Percentiles rank a stretch among this genome's conserved stretches.
Evolutionary conservation across 2,113 vertebrate species (phyloP).

Genomic region (Oriolus oriolus): DNA sequence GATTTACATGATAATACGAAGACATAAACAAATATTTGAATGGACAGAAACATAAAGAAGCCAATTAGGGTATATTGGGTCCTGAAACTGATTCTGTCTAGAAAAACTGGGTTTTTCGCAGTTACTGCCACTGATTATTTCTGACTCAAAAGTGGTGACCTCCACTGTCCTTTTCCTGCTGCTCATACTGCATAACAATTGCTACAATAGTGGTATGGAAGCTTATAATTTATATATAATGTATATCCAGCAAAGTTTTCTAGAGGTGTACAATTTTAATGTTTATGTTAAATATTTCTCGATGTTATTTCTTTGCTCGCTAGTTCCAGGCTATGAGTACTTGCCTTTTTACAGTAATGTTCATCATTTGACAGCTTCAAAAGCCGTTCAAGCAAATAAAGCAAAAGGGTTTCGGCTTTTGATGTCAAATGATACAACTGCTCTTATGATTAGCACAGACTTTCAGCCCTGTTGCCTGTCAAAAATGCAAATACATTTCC

Average conservation of each 20-base stretch:
- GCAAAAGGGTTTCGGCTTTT: not conserved
- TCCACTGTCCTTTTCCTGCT: not conserved
- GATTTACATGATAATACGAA: not conserved
- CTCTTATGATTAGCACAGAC: not conserved
- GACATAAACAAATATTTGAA: not conserved
- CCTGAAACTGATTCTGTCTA: not conserved
- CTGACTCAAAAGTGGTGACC: not conserved
- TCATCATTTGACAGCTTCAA: not conserved
- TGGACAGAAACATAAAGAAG: not conserved
- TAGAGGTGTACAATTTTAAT: not conserved
- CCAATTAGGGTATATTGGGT: not conserved
- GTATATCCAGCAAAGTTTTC: not conserved
- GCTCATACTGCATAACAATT: not conserved
- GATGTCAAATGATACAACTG: not conserved
- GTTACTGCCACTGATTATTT: not conserved
- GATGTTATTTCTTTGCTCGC: not conserved
- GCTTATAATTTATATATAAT: not conserved
- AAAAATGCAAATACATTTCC: not conserved
- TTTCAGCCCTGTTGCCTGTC: not conserved
- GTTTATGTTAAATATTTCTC: not conserved
- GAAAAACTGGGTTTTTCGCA: fast-evolving
- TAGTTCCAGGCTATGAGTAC: not conserved
- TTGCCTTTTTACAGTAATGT: not conserved
- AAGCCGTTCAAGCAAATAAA: not conserved
- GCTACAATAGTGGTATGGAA: not conserved